Evolutionary conservation across 2,113 vertebrate genomes (phyloP).

Genomic region (Dasypus novemcinctus): DNA sequence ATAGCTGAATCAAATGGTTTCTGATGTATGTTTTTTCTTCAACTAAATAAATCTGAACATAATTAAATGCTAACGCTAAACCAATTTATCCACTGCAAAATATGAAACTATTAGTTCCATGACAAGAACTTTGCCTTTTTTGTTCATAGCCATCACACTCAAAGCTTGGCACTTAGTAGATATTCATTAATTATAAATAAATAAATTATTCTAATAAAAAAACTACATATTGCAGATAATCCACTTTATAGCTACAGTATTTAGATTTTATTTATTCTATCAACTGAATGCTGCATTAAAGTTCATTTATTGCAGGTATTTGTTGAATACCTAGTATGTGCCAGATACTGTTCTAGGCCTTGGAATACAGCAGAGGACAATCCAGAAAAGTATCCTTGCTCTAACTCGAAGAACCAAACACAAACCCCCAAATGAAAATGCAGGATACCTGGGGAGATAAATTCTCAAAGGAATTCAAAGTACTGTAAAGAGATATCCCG

Average conservation of each 20-base stretch:
- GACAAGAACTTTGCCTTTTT: not conserved
- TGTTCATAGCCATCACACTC: not conserved
- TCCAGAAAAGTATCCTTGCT: not conserved
- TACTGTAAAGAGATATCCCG: not conserved
- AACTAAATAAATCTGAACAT: conserved; percentile 2
- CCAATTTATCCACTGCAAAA: conserved; percentile 22
- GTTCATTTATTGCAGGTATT: conserved; percentile 1
- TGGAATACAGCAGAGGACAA: not conserved
- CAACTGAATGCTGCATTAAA: conserved; percentile 1
- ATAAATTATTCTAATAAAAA: not conserved
- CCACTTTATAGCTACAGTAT: not conserved
- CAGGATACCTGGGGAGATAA: not conserved
- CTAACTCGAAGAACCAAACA: not conserved
- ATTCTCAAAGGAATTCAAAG: conserved; percentile 10
- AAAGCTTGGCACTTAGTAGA: not conserved
- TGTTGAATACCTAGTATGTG: not conserved
- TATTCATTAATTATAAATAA: not conserved
- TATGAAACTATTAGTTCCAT: not conserved
- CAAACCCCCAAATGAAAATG: not conserved
- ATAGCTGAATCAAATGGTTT: not conserved
- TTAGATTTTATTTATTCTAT: not conserved
- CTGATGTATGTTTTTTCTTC: not conserved
- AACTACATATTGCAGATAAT: not conserved
- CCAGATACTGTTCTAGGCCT: not conserved
- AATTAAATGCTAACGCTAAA: not conserved